phyloP scores from a whole-genome alignment of 2,888 invertebrate genomes.

The Spilarctia lutea region DNA sequence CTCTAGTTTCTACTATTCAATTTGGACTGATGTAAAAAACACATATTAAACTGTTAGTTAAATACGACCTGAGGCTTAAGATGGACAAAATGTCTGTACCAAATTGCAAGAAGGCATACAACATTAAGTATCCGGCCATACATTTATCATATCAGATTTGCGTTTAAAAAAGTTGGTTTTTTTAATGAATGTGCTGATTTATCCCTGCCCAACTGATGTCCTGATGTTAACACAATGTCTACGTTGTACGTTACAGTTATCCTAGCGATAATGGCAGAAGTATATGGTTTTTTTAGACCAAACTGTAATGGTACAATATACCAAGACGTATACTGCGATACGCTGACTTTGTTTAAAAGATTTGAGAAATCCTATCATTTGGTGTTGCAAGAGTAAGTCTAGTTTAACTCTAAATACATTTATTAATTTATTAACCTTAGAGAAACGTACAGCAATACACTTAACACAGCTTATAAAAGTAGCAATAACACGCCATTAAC shows the following conservation, averaged over 20 bases:
- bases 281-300: background rate
- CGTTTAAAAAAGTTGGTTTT: background rate
- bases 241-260: constrained; percentile 1
- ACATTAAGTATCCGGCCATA: no score
- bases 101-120: background rate
- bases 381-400: constrained; percentile 16
- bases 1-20: background rate
- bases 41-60: background rate
- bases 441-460: no score
- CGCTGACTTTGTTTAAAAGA: background rate
- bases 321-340: constrained; percentile 8
- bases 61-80: background rate
- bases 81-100: background rate
- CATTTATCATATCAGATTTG: background rate
- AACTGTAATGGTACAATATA: constrained; percentile 16
- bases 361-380: constrained; percentile 9
- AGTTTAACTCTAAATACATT: background rate
- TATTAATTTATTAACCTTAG: no score
- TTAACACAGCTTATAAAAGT: no score
- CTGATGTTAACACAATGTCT: background rate
- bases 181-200: background rate
- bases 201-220: background rate
- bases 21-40: background rate
- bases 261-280: background rate
- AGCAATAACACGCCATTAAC: no score